Percentiles rank a stretch among this genome's conserved stretches.
These are phyloP conservation scores for Ceratina calcarata DNA, from an alignment of 1,140 invertebrate genomes.

Conservation along the genomic window DNA sequence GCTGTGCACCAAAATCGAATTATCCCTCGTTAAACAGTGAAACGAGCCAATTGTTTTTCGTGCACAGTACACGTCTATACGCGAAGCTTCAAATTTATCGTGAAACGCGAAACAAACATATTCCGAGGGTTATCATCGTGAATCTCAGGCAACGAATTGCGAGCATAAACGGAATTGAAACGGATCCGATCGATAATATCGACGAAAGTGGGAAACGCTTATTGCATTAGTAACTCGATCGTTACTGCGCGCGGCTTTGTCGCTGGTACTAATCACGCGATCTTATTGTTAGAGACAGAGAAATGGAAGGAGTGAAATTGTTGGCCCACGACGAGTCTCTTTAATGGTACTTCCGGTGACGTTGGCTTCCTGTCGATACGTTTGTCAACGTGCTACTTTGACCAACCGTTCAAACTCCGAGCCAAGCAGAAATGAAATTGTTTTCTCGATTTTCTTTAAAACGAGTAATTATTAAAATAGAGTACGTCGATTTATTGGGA, in stretches of 20 bases:
- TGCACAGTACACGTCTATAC: neutral
- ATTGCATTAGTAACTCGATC: neutral
- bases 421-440: slow-evolving; percentile 23
- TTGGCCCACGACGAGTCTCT: slow-evolving; percentile 61
- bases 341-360: slow-evolving; percentile 68
- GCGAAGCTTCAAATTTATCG: neutral
- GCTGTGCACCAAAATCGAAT: slow-evolving; percentile 18
- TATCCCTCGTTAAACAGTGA: slow-evolving; percentile 13
- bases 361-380: slow-evolving; percentile 64
- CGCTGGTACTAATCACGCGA: slow-evolving; percentile 10
- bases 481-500: too few relatives aligned
- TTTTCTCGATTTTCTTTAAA: neutral
- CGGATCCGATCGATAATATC: too few relatives aligned
- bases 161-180: neutral
- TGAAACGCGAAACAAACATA: neutral
- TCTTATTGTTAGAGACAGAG: slow-evolving; percentile 24
- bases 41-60: slow-evolving; percentile 22
- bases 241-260: neutral
- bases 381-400: slow-evolving; percentile 51
- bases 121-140: too few relatives aligned
- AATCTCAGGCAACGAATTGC: neutral
- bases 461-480: too few relatives aligned
- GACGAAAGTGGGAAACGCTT: neutral
- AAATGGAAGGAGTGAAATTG: slow-evolving; percentile 20
- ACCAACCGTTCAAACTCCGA: slow-evolving; percentile 42